Evolutionary conservation across 2,888 invertebrate genomes (phyloP).

Genomic region (Hyppa rectilinea): DNA sequence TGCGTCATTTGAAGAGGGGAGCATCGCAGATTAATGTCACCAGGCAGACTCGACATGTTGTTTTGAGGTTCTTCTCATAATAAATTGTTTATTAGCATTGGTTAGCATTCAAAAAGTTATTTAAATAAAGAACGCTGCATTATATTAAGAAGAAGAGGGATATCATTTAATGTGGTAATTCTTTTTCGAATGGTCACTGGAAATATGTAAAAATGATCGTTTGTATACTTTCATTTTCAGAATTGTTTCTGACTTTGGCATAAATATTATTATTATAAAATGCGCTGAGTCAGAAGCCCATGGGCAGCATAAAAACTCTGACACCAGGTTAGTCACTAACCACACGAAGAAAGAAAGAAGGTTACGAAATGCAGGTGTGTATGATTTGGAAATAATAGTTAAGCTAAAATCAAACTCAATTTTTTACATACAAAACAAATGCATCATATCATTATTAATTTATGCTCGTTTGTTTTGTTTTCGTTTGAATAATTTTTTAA

Average conservation of each 20-base stretch:
- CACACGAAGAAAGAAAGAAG: too few species aligned
- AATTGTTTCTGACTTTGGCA: too few species aligned
- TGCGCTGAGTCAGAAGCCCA: too few species aligned
- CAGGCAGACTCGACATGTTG: slow-evolving; percentile 68
- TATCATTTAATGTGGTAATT: not conserved
- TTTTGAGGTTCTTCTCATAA: slow-evolving; percentile 52
- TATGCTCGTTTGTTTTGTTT: not conserved
- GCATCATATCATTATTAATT: not conserved
- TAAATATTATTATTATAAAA: too few species aligned
- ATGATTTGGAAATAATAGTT: not conserved
- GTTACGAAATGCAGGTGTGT: too few species aligned
- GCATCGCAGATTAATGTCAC: slow-evolving; percentile 78
- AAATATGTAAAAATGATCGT: not conserved
- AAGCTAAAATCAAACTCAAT: too few species aligned
- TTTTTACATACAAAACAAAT: not conserved
- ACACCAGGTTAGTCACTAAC: too few species aligned
- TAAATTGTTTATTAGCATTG: slow-evolving; percentile 19
- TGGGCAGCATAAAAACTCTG: too few species aligned
- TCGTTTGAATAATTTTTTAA: not conserved
- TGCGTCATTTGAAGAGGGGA: slow-evolving; percentile 76
- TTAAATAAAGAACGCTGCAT: not conserved
- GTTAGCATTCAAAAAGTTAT: not conserved
- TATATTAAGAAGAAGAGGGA: not conserved
- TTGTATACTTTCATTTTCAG: not conserved
- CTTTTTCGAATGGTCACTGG: not conserved